Evolutionary conservation across 2,113 vertebrate genomes (phyloP).

Genomic region (Lipotes vexillifer): DNA sequence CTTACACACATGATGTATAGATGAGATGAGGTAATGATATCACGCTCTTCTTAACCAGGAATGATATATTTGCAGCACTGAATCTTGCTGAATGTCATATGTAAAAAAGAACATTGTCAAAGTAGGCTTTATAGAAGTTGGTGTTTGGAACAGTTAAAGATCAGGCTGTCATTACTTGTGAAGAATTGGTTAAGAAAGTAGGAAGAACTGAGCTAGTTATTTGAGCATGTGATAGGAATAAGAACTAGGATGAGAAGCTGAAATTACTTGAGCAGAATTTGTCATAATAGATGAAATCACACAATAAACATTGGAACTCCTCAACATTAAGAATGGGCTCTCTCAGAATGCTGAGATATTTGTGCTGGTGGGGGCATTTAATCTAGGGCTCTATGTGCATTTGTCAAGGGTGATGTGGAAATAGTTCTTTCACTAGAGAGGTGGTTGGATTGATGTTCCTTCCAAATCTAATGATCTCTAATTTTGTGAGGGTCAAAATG

Average conservation of each 20-base stretch:
- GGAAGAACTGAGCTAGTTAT: background rate
- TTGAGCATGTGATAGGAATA: background rate
- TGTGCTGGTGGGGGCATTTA: background rate
- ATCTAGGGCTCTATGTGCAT: background rate
- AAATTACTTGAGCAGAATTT: constrained; percentile 2
- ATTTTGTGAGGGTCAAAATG: background rate
- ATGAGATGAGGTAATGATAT: background rate
- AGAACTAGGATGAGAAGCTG: background rate
- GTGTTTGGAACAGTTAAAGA: background rate
- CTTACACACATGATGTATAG: background rate
- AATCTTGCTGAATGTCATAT: background rate
- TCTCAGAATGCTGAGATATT: background rate
- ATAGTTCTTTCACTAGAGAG: background rate
- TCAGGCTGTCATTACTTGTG: background rate
- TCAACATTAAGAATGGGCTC: background rate
- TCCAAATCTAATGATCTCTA: background rate
- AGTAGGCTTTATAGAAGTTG: background rate
- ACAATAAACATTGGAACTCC: background rate
- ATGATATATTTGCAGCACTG: background rate
- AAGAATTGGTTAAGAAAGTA: background rate
- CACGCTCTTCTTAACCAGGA: background rate
- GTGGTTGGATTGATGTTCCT: background rate
- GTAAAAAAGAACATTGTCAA: background rate
- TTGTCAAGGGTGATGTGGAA: background rate
- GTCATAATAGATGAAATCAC: background rate